phyloP scores from a whole-genome alignment of 2,113 vertebrate genomes.

The Amphiprion ocellaris region DNA sequence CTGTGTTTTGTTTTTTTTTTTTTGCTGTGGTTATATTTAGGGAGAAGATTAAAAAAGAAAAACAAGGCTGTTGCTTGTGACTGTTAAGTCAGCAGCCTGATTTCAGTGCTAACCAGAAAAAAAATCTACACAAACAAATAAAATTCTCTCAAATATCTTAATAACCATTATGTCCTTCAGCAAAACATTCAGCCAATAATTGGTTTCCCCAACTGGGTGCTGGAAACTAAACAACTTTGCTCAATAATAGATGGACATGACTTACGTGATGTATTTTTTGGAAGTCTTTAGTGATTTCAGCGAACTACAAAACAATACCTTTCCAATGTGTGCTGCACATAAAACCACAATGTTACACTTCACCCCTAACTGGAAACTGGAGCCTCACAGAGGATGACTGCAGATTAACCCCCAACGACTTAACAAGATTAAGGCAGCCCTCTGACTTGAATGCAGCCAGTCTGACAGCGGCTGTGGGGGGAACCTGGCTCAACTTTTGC shows the following conservation, averaged over 20 bases:
- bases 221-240: background rate
- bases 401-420: constrained; percentile 20
- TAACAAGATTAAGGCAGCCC: background rate
- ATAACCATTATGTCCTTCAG: background rate
- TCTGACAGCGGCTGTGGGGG: constrained; percentile 14
- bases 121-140: background rate
- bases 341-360: background rate
- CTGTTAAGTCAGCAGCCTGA: constrained; percentile 1
- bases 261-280: background rate
- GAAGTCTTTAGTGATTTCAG: constrained; percentile 1
- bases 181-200: background rate
- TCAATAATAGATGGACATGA: background rate
- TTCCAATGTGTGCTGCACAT: background rate
- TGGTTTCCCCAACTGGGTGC: background rate
- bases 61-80: constrained; percentile 3
- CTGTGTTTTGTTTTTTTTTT: background rate
- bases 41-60: constrained; percentile 2
- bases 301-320: background rate
- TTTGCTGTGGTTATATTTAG: background rate
- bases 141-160: background rate
- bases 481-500: constrained; percentile 7
- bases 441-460: constrained; percentile 17
- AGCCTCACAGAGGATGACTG: background rate
- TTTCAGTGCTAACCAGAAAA: background rate
- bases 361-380: background rate